Evolutionary conservation across 2,888 invertebrate genomes (phyloP), one percentile per base, ranked within the genome.

Genomic region (Leptothorax acervorum): DNA sequence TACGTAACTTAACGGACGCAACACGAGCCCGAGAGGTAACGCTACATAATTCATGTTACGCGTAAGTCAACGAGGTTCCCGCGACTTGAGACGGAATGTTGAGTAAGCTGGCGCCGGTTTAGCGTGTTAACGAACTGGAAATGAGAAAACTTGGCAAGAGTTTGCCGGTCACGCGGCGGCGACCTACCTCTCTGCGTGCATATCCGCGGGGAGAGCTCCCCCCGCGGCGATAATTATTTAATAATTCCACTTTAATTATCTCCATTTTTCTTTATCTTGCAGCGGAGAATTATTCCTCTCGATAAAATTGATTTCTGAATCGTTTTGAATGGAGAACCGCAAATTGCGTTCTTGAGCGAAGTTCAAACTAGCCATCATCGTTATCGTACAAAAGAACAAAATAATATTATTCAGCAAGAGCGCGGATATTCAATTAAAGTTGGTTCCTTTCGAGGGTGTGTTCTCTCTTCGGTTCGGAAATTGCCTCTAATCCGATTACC

Each of bases 51-150:
- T 76, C 65, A 76, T 12, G 39, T 39, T 53, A 76, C 28, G 18
- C 12, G 53, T 42, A 76, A 65, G 39, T 66, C 76, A 23, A 0
- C 23, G 23, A 23, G 23, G 35, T 4, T 12, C 35, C 4, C n/a
- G 15, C 11, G 39, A 48, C 12, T 39, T 28, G 12, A 53, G 15
- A 63, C 23, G 75, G 28, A 35, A 63, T 2, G 23, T 31, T 18
- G 28, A 39, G 23, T 48, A 51, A 75, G 23, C 18, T 28, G 51
- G 66, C 53, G 65, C 51, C 23, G 53, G 15, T 63, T 75, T 75
- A 12, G 63, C 75, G 75, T 76, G 75, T 23, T 76, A 76, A 76
- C 65, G 39, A 76, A 76, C 66, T 76, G 65, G 66, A 76, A 76
- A 76, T 76, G 76, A 76, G 76, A 76, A 76, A 76, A 76, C 65